Evolutionary conservation across 2,888 invertebrate species (phyloP).

Genomic region (Venustoraphidia nigricollis): DNA sequence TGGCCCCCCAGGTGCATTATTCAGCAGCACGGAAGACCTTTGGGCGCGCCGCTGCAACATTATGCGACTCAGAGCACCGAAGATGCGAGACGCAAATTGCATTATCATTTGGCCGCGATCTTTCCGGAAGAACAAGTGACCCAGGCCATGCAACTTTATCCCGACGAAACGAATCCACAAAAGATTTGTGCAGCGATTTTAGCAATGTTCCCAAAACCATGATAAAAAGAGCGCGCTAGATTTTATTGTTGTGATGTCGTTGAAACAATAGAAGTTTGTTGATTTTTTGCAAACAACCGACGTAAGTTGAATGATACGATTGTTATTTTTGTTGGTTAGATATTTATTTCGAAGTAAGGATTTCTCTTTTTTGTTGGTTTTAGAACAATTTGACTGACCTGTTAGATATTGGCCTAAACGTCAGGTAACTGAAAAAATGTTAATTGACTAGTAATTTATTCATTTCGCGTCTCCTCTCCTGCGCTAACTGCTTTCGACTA

Average conservation of each 20-base stretch:
- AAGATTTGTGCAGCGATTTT: constrained; percentile 77
- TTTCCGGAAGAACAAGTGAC: constrained; percentile 86
- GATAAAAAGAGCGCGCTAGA: constrained; percentile 9
- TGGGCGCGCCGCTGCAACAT: constrained; percentile 18
- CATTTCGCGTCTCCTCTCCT: too few relatives aligned
- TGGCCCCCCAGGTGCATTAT: constrained; percentile 29
- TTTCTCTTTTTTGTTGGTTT: too few relatives aligned
- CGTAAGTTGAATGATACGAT: neutral
- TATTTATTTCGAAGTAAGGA: too few relatives aligned
- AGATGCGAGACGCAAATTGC: constrained; percentile 62
- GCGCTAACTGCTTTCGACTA: too few relatives aligned
- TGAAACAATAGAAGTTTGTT: neutral
- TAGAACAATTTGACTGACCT: too few relatives aligned
- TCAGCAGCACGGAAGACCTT: constrained; percentile 12
- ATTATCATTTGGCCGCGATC: constrained; percentile 78
- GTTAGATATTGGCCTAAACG: too few relatives aligned
- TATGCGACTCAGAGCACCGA: constrained; percentile 21
- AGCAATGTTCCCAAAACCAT: constrained; percentile 49
- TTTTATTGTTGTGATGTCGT: neutral
- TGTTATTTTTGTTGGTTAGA: too few relatives aligned
- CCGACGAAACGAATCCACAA: constrained; percentile 80
- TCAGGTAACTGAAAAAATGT: too few relatives aligned
- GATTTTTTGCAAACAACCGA: neutral
- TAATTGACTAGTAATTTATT: too few relatives aligned
- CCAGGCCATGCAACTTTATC: constrained; percentile 73